Base-by-base conservation (phyloP, 2,113 vertebrate species). In the Rafetus swinhoei region DNA sequence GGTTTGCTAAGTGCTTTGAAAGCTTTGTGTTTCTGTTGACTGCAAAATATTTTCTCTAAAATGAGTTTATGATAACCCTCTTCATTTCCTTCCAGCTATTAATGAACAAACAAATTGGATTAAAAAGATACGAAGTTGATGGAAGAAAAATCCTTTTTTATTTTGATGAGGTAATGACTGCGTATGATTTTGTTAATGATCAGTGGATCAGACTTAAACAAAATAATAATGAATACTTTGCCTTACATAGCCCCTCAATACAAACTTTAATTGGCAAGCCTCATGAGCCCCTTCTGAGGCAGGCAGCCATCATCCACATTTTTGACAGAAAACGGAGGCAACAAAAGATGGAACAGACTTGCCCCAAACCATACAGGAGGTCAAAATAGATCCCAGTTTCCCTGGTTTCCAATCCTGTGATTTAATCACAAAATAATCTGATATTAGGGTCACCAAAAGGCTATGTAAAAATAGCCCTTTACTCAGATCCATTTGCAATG, bases 141-240 rank as follows among this genome's bases (percentile, higher is more conserved):
- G 99, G 99, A 84, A 97, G 98, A 91, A 99, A 98, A 96, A 98
- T 99, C 18, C 96, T 99, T 24, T 99, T 99, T 98, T 99, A 99
- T 96, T 99, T 99, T 94, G 99, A 99, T 62, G 99, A 99, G 98
- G 99, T 99, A 97, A 96, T 25, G 59, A 25, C 25, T 84, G 2
- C 55, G 59, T 52, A 1, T 5, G 39, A 39, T 85, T 81, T 3
- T 7, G 3, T 80, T 84, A 21, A 77, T 21, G 19, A 29, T 0
- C 8, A 13, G 21, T 21, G 45, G 59, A 7, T 53, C 25, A 25
- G 79, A 24, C 18, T 10, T 3, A 59, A 65, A 4, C 21, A 2
- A 25, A 25, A 18, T 3, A 57, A 29, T 69, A 19, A 72, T 5
- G 18, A 72, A 35, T 72, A 35, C 18, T 0, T 1, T 90, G 83